Conservation (phyloP, 2,797 vertebrate genomes). For the Martes flavigula region DNA sequence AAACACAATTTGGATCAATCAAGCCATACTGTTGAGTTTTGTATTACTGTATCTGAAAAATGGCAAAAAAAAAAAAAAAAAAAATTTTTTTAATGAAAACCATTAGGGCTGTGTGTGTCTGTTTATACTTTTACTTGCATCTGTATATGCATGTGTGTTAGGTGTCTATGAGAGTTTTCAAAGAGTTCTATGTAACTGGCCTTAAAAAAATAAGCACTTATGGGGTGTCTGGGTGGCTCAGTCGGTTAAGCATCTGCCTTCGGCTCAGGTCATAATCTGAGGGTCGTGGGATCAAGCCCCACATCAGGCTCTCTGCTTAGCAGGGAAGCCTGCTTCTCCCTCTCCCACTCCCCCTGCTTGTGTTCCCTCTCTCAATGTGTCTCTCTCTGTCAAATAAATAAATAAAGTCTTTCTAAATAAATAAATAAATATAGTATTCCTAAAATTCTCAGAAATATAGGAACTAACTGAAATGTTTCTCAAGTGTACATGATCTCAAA, state of each 20-base stretch:
- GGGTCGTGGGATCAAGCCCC: no score
- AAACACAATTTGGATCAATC: background rate
- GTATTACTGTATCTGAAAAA: background rate
- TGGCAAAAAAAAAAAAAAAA: background rate
- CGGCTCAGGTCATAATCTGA: no score
- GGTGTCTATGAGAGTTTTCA: background rate
- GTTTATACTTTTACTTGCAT: background rate
- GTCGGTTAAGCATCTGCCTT: no score
- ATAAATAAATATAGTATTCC: no score
- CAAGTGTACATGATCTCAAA: background rate
- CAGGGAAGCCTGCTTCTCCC: no score
- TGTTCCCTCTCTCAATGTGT: no score
- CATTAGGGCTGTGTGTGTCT: background rate
- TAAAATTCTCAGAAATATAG: background rate
- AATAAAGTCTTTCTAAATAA: no score
- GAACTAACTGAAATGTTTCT: background rate
- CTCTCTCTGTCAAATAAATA: no score
- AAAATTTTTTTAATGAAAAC: background rate
- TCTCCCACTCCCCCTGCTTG: no score
- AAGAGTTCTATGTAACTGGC: background rate
- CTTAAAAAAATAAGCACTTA: background rate
- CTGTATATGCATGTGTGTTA: background rate
- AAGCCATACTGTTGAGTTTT: background rate
- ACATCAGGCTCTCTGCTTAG: no score
- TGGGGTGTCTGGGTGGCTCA: no score